Evolutionary conservation across 1,140 invertebrate genomes (phyloP), one percentile per base, ranked within the genome.

Genomic region (Lasaia peninsularis): DNA sequence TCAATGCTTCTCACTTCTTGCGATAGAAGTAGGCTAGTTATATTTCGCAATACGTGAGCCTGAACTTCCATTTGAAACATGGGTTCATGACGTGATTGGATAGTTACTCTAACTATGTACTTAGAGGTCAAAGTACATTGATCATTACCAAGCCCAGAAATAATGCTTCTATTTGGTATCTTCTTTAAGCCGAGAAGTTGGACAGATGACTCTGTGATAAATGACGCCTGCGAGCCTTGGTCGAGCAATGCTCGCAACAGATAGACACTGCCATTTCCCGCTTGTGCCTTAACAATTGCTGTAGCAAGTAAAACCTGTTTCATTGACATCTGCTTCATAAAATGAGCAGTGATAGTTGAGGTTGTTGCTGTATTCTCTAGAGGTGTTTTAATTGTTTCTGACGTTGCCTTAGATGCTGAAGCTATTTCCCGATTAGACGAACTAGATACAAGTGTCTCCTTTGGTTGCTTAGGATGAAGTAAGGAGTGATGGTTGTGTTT

Each of bases 131-230:
- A 21, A 14, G n/a, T 16, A 21, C 34, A 44, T 20, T 20, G 4
- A 8, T 63, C 54, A 35, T 62, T 61, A 28, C 69, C 71, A 16
- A 70, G 11, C 3, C 63, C 69, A 20, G 65, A 64, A 21, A 65
- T 61, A 9, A 21, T 28, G 6, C 32, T 54, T 18, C 21, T 62
- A 1, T 20, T 55, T 18, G 60, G 48, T 9, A 20, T 52, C 52
- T 63, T 71, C 16, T 60, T 65, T 7, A 71, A 40, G 5, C 69
- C 63, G 8, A 71, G 48, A 14, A 52, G 49, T 52, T 69, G 63
- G 0, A 69, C 69, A 7, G 54, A 31, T 2, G 57, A 34, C 11
- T 64, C 62, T 11, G 40, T 63, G 5, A 57, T 31, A 9, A 60
- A 56, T 14, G 52, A 52, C 0, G 44, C 14, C 32, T 60, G 52